These are phyloP conservation scores for Ricordea florida DNA, from an alignment of 92 coral and sea anemone species.

Conservation along the genomic window DNA sequence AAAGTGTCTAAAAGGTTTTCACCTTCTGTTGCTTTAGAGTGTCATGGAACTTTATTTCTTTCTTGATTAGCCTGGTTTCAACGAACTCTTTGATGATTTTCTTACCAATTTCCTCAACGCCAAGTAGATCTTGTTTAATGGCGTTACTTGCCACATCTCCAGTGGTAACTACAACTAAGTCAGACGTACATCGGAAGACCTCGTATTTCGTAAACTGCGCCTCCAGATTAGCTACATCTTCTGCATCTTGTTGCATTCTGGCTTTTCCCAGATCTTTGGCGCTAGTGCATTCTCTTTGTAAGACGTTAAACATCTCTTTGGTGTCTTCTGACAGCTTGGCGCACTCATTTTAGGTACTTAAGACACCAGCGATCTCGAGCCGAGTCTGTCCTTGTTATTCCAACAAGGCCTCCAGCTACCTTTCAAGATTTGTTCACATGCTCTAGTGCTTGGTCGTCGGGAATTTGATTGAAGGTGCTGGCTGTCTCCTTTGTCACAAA, in stretches of 20 bases:
- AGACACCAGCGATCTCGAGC: slow-evolving; percentile 71
- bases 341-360: slow-evolving; percentile 40
- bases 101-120: slow-evolving; percentile 8
- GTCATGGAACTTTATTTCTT: slow-evolving; percentile 34
- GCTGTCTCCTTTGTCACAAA: slow-evolving; percentile 55
- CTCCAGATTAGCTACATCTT: slow-evolving; percentile 28
- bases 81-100: slow-evolving; percentile 30
- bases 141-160: slow-evolving; percentile 44
- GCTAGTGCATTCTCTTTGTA: slow-evolving; percentile 2
- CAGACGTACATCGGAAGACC: slow-evolving; percentile 14
- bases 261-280: slow-evolving; percentile 24
- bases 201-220: slow-evolving; percentile 12
- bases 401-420: slow-evolving; percentile 63
- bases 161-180: slow-evolving; percentile 48
- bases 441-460: slow-evolving; percentile 68
- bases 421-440: slow-evolving; percentile 63
- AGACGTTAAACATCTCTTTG: slow-evolving; percentile 55
- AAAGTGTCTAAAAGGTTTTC: slow-evolving; percentile 37
- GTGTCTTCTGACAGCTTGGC: slow-evolving; percentile 50
- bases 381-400: slow-evolving; percentile 52
- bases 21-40: slow-evolving; percentile 40
- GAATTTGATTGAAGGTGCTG: slow-evolving; percentile 56
- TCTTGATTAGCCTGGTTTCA: slow-evolving; percentile 25
- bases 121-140: slow-evolving; percentile 41
- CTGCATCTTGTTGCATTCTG: slow-evolving; percentile 27